phyloP scores from a whole-genome alignment of 2,797 vertebrate species.

The Eutrigla gurnardus region DNA sequence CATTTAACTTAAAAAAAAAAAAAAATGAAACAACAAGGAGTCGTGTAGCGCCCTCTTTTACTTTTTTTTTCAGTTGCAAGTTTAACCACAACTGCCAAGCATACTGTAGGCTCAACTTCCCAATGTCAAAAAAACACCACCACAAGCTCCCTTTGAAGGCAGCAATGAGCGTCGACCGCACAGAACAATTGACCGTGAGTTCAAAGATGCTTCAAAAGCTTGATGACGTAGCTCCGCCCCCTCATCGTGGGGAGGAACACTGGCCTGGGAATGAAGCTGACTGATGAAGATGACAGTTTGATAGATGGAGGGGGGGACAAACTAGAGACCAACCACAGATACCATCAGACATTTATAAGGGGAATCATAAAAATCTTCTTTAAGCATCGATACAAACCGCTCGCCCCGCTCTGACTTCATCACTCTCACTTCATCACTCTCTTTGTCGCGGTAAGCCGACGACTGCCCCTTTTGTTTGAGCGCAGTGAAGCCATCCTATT shows the following conservation, averaged over 20 bases:
- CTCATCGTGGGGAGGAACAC: background rate
- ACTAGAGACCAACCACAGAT: background rate
- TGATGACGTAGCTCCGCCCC: conserved; percentile 17
- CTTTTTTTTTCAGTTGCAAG: background rate
- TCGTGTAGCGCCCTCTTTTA: background rate
- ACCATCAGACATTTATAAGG: background rate
- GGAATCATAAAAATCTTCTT: background rate
- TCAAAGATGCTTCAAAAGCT: conserved; percentile 26
- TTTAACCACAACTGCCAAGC: conserved; percentile 33
- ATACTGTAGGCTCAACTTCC: conserved; percentile 13
- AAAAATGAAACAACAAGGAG: background rate
- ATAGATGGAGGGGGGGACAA: background rate
- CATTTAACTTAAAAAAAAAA: background rate
- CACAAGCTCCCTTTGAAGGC: conserved; percentile 26
- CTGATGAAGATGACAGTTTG: conserved; percentile 9
- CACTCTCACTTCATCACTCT: conserved; percentile 50
- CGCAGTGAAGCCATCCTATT: conserved; percentile 42
- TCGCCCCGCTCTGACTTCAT: conserved; percentile 46
- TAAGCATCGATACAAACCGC: conserved; percentile 17
- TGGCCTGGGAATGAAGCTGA: conserved; percentile 19
- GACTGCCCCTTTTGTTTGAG: conserved; percentile 49
- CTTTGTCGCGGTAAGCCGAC: conserved; percentile 62
- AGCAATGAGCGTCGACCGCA: conserved; percentile 2
- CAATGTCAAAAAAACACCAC: conserved; percentile 15
- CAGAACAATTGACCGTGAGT: conserved; percentile 4